These are phyloP conservation scores for Lochmaea capreae DNA, from an alignment of 2,888 invertebrate genomes.

Conservation along the genomic window DNA sequence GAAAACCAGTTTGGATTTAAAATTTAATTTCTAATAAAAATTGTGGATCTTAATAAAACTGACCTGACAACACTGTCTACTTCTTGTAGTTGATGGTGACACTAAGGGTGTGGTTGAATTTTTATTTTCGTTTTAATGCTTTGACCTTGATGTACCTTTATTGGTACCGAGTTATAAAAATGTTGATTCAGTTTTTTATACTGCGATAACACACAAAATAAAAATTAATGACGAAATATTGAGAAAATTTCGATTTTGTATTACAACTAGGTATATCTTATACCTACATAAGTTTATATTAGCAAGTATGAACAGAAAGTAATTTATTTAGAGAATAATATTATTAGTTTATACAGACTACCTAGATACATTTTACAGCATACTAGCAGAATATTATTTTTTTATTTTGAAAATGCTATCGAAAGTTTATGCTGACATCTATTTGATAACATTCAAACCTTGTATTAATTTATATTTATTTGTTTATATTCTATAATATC, in stretches of 20 bases:
- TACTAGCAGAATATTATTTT: not conserved
- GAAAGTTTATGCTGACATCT: constrained; percentile 7
- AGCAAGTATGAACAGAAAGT: too few relatives aligned
- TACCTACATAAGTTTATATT: too few relatives aligned
- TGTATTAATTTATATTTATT: not conserved
- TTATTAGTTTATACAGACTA: not conserved
- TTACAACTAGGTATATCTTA: too few relatives aligned
- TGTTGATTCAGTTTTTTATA: not conserved
- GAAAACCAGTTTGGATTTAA: too few relatives aligned
- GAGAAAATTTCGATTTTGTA: too few relatives aligned
- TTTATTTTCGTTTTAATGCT: constrained; percentile 21
- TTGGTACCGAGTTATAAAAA: constrained; percentile 13
- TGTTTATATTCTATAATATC: not conserved
- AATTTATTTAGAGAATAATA: too few relatives aligned
- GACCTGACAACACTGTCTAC: constrained; percentile 9
- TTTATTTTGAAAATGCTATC: not conserved
- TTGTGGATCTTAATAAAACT: not conserved
- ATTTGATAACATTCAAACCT: not conserved
- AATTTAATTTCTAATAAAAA: not conserved
- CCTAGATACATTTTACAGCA: not conserved
- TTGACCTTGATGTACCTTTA: constrained; percentile 24
- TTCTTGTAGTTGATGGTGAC: constrained; percentile 21
- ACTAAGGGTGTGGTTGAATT: constrained; percentile 35
- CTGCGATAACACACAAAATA: not conserved
- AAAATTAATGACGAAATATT: not conserved